These are phyloP conservation scores for Conistra vaccinii DNA, from an alignment of 2,888 invertebrate genomes.

Conservation along the genomic window DNA sequence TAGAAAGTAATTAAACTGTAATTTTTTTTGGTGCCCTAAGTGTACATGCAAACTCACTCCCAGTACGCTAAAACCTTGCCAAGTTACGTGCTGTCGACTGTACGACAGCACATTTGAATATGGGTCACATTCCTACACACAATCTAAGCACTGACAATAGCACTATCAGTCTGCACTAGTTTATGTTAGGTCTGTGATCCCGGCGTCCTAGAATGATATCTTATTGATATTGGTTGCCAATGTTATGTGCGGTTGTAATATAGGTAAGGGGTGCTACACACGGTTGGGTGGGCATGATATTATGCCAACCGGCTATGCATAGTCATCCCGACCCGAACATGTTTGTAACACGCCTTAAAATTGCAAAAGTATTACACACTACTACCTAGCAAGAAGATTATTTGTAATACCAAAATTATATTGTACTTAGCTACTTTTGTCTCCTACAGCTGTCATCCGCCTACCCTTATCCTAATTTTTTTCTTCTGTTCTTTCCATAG, in stretches of 20 bases:
- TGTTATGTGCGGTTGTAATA: neutral
- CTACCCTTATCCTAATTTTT: no score
- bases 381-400: neutral
- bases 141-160: constrained; percentile 35
- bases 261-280: neutral
- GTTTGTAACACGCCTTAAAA: neutral
- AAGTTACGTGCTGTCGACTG: no score
- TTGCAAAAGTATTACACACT: neutral
- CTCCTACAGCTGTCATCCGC: no score
- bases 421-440: no score
- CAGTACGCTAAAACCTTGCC: no score
- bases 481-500: no score
- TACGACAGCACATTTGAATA: constrained; percentile 11
- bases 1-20: no score
- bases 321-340: neutral
- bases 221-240: constrained; percentile 9
- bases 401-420: neutral
- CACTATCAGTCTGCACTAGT: constrained; percentile 48
- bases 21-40: no score
- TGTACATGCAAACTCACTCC: no score
- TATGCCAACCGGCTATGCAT: neutral
- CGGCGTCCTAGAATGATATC: constrained; percentile 31
- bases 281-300: neutral
- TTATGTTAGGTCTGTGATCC: constrained; percentile 60
- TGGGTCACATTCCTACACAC: constrained; percentile 38